Conservation (phyloP, 2,797 vertebrate species). For the Lerista edwardsae region DNA sequence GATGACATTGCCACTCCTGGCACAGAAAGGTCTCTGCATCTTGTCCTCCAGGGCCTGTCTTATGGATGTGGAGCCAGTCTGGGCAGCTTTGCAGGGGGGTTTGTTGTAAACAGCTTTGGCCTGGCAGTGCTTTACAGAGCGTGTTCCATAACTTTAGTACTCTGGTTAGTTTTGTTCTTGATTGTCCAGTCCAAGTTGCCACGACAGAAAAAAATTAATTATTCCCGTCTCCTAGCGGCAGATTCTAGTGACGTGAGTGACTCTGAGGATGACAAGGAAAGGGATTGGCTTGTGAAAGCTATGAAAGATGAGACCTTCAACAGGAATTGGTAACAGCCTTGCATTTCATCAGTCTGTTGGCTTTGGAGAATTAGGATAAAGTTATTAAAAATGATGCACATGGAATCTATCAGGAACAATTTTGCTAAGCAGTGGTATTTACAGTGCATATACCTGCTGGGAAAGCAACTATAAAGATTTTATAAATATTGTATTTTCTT, state of each 20-base stretch:
- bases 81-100: conserved; percentile 84
- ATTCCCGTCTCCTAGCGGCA: conserved; percentile 84
- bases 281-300: conserved; percentile 90
- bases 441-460: not conserved
- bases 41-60: conserved; percentile 75
- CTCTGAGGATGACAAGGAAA: conserved; percentile 86
- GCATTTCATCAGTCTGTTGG: not conserved
- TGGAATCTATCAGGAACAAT: not conserved
- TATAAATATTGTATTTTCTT: conserved; percentile 46
- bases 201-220: conserved; percentile 85
- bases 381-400: not conserved
- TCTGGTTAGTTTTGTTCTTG: conserved; percentile 81
- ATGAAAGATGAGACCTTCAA: conserved; percentile 79
- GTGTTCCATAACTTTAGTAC: conserved; percentile 64
- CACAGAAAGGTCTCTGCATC: conserved; percentile 78
- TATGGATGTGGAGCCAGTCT: conserved; percentile 76
- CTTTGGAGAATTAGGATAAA: not conserved
- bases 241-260: conserved; percentile 86
- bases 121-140: conserved; percentile 78
- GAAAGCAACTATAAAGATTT: conserved; percentile 33
- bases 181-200: conserved; percentile 82
- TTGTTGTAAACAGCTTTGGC: conserved; percentile 76
- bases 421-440: conserved; percentile 13
- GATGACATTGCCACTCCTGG: conserved; percentile 80
- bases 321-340: conserved; percentile 60